These are phyloP conservation scores for Ammodytes dubius DNA, from an alignment of 2,113 vertebrate genomes.

Conservation along the genomic window DNA sequence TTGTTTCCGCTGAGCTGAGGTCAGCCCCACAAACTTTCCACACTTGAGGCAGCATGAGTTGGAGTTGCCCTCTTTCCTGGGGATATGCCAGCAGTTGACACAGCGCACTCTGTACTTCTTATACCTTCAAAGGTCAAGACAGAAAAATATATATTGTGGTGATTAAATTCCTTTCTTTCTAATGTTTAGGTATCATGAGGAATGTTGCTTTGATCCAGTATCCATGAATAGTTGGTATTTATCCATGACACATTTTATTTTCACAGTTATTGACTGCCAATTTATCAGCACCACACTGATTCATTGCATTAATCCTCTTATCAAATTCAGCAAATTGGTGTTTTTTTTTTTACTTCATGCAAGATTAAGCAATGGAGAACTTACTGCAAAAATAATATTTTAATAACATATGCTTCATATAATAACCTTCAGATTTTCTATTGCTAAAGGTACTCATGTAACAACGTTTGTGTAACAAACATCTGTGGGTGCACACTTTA, in stretches of 20 bases:
- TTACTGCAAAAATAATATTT: background rate
- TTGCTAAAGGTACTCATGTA: background rate
- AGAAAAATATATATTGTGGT: background rate
- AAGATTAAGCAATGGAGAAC: background rate
- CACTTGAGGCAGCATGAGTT: conserved; percentile 86
- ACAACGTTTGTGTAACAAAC: background rate
- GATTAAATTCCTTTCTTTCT: conserved; percentile 8
- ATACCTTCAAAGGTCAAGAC: conserved; percentile 82
- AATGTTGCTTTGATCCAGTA: background rate
- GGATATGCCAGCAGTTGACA: conserved; percentile 90
- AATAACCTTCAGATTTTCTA: background rate
- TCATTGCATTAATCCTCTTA: background rate
- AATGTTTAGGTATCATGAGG: background rate
- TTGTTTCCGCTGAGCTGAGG: conserved; percentile 74
- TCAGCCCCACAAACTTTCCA: conserved; percentile 79
- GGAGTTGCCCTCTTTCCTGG: conserved; percentile 88
- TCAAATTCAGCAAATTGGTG: background rate
- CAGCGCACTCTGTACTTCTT: conserved; percentile 93
- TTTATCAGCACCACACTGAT: background rate
- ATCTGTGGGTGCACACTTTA: background rate
- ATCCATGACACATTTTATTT: background rate
- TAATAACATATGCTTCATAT: background rate
- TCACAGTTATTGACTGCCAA: too few species aligned
- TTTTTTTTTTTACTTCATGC: background rate
- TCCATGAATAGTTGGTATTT: background rate